Conservation (phyloP, 2,113 vertebrate species). For the Sylvietta virens region DNA sequence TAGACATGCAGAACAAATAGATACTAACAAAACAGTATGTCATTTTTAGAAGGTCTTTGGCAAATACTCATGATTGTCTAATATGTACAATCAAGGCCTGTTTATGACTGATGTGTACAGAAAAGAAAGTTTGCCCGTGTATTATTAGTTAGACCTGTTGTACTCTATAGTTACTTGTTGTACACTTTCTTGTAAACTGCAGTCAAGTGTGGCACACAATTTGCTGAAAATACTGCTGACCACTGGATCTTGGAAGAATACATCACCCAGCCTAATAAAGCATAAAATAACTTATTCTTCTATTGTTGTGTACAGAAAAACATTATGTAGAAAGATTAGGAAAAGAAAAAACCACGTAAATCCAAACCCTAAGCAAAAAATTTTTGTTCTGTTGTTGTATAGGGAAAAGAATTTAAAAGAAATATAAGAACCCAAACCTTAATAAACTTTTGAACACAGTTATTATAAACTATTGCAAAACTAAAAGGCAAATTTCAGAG, state of each 20-base stretch:
- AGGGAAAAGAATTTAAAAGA: not conserved
- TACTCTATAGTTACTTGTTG: not conserved
- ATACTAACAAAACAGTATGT: not conserved
- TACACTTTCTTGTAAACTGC: not conserved
- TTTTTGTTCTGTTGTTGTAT: not conserved
- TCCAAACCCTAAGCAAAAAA: not conserved
- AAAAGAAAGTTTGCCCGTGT: not conserved
- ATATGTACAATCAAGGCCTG: not conserved
- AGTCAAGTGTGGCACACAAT: not conserved
- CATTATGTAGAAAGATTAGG: not conserved
- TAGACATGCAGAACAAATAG: not conserved
- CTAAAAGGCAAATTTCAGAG: not conserved
- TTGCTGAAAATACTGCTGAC: constrained; percentile 10
- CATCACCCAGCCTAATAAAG: not conserved
- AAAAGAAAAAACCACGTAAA: not conserved
- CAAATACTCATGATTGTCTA: not conserved
- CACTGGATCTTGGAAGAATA: not conserved
- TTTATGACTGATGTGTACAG: not conserved
- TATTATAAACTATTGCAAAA: not conserved
- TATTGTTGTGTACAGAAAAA: not conserved
- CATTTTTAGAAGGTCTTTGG: not conserved
- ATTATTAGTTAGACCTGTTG: not conserved
- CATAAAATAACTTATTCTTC: constrained; percentile 6
- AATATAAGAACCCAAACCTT: not conserved
- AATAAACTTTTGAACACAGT: not conserved